A percentile compares a stretch with the other conserved stretches of the same genome.
phyloP scores from a whole-genome alignment of 2,888 invertebrate species.

The Thelaira solivaga region DNA sequence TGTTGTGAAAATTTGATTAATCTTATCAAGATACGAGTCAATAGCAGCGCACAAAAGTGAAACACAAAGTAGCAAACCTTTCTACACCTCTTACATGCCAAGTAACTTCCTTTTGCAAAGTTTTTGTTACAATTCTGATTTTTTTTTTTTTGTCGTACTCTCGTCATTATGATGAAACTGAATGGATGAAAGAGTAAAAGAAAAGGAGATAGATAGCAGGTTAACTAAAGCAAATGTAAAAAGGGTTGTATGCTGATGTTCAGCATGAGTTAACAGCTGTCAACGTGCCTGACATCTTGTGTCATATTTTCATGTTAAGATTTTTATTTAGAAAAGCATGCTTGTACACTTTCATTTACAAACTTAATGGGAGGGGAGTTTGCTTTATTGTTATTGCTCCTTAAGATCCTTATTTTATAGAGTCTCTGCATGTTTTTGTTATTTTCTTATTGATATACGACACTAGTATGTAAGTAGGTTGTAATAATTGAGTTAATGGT shows the following conservation, averaged over 20 bases:
- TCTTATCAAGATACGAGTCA: slow-evolving; percentile 74
- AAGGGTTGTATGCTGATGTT: slow-evolving; percentile 52
- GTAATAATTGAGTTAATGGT: slow-evolving; percentile 63
- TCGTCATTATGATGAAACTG: slow-evolving; percentile 18
- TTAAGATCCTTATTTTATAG: slow-evolving; percentile 19
- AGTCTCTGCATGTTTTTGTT: slow-evolving; percentile 4
- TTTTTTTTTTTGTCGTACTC: slow-evolving; percentile 22
- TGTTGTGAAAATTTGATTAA: slow-evolving; percentile 77
- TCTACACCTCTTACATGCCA: slow-evolving; percentile 39
- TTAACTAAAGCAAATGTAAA: background rate
- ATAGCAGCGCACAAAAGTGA: slow-evolving; percentile 29
- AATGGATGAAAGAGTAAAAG: background rate
- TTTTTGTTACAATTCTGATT: slow-evolving; percentile 24
- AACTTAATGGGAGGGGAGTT: slow-evolving; percentile 47
- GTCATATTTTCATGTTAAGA: slow-evolving; percentile 46
- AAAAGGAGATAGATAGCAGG: background rate
- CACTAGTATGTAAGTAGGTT: slow-evolving; percentile 57
- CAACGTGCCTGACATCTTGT: slow-evolving; percentile 62
- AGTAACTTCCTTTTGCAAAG: slow-evolving; percentile 39
- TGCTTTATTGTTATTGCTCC: slow-evolving; percentile 55
- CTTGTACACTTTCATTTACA: background rate
- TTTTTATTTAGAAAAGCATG: slow-evolving; percentile 23
- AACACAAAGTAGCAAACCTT: slow-evolving; percentile 46
- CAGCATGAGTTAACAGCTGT: slow-evolving; percentile 61
- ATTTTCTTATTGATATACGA: background rate